phyloP scores from a whole-genome alignment of 2,113 vertebrate species.

The Tupaia chinensis region DNA sequence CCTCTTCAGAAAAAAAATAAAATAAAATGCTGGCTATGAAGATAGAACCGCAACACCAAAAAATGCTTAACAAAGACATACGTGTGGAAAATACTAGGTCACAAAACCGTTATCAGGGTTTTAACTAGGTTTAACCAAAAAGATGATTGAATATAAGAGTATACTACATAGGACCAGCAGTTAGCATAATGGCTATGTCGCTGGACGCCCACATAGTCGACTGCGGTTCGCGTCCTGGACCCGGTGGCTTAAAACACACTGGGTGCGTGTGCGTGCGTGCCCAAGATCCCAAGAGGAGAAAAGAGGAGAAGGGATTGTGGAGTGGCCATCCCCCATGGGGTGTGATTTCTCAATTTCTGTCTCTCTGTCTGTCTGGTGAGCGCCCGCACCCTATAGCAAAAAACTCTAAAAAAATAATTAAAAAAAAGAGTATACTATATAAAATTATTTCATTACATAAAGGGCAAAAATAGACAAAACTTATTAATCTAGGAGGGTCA shows the following conservation, averaged over 20 bases:
- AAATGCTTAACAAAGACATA: not conserved
- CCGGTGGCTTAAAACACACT: too few species aligned
- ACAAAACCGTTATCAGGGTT: not conserved
- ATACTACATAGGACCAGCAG: not conserved
- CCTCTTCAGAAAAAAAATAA: not conserved
- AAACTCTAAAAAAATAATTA: not conserved
- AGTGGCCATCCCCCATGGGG: too few species aligned
- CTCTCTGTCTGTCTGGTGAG: too few species aligned
- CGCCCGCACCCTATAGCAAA: too few species aligned
- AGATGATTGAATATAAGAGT: not conserved
- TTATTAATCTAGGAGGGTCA: not conserved
- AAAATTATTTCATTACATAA: not conserved
- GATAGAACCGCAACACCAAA: not conserved
- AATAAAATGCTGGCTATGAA: not conserved
- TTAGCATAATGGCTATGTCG: too few species aligned
- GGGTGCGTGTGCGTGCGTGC: too few species aligned
- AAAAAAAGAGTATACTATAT: not conserved
- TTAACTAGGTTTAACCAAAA: not conserved
- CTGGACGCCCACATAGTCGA: too few species aligned
- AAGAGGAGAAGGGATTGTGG: too few species aligned
- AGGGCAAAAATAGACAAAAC: constrained; percentile 25
- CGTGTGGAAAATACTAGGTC: not conserved
- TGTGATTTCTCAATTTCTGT: too few species aligned
- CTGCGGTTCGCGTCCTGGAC: too few species aligned
- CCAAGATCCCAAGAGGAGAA: too few species aligned